A percentile compares a stretch with the other conserved stretches of the same genome.
Conservation (phyloP, 2,797 vertebrate species). For the Sciurus carolinensis region DNA sequence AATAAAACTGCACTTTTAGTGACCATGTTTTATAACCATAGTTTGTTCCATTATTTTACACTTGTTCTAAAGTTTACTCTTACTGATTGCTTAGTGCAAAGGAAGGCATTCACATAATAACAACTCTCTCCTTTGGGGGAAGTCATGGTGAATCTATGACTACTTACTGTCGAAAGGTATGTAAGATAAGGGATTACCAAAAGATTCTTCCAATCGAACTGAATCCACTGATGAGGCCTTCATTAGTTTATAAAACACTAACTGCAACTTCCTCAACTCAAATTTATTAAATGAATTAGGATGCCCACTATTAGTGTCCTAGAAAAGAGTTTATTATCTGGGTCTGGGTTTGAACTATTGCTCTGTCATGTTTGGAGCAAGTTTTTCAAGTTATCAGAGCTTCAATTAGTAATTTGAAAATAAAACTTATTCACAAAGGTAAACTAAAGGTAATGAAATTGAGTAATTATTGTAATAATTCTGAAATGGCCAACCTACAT, state of each 20-base stretch:
- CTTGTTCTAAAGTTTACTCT: background rate
- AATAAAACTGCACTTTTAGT: background rate
- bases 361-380: background rate
- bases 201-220: background rate
- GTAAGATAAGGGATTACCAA: background rate
- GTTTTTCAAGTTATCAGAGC: background rate
- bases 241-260: background rate
- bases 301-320: background rate
- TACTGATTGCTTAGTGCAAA: conserved; percentile 4
- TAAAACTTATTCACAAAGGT: background rate
- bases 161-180: background rate
- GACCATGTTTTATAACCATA: background rate
- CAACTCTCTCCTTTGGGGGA: background rate
- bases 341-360: background rate
- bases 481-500: background rate
- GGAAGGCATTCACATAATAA: conserved; percentile 14
- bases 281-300: background rate
- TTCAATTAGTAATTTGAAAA: background rate
- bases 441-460: background rate
- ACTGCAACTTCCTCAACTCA: background rate
- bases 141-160: background rate
- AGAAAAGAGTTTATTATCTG: background rate
- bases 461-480: background rate
- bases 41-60: background rate
- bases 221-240: background rate